phyloP scores from a whole-genome alignment of 2,797 vertebrate species.

The Nyctalus aviator region DNA sequence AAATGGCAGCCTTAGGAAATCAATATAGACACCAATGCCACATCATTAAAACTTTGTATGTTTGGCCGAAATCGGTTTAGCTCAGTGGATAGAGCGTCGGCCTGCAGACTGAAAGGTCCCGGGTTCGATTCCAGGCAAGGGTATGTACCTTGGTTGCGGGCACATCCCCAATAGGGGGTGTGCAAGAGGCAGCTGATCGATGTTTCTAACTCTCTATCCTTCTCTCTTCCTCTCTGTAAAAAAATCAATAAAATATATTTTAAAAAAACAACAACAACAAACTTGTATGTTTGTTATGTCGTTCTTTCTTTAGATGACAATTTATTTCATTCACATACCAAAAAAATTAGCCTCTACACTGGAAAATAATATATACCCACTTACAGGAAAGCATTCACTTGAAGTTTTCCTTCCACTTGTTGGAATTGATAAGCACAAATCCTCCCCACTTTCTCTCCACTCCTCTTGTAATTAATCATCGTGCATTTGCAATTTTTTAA shows the following conservation, averaged over 20 bases:
- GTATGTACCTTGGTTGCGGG: no score
- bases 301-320: neutral
- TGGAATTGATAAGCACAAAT: neutral
- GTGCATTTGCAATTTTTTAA: neutral
- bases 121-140: no score
- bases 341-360: neutral
- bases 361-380: conserved; percentile 1
- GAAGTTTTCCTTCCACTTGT: neutral
- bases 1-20: neutral
- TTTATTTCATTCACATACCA: neutral
- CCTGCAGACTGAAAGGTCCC: no score
- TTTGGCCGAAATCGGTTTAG: no score
- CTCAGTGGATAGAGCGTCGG: no score
- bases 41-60: neutral
- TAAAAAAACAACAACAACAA: neutral
- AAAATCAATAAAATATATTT: no score
- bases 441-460: neutral
- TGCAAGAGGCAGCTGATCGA: no score
- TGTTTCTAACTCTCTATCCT: no score
- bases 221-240: no score
- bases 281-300: neutral
- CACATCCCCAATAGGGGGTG: no score
- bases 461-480: neutral
- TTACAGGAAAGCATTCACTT: neutral
- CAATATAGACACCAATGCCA: neutral